These are phyloP conservation scores for Polyodon spathula DNA, from an alignment of 2,113 vertebrate genomes.

Conservation along the genomic window DNA sequence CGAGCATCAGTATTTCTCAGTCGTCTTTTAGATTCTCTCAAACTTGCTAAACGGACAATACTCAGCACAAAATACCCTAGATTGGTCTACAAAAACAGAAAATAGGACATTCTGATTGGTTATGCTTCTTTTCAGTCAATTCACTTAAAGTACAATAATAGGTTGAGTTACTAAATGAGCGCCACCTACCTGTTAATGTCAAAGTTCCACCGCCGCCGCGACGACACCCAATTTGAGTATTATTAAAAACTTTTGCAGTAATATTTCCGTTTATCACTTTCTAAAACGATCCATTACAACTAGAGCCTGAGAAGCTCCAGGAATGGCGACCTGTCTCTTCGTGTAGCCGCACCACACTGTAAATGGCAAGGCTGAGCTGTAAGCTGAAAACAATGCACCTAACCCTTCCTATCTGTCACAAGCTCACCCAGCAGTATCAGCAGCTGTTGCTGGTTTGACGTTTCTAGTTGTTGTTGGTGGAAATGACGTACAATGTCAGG, in stretches of 20 bases:
- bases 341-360: constrained; percentile 8
- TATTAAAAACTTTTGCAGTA: constrained; percentile 27
- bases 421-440: neutral
- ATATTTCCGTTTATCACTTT: constrained; percentile 12
- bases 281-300: constrained; percentile 20
- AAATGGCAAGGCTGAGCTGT: too few relatives aligned
- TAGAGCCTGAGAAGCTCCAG: constrained; percentile 4
- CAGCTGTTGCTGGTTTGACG: constrained; percentile 30
- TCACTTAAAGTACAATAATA: too few relatives aligned
- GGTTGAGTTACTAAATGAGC: neutral
- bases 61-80: too few relatives aligned
- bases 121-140: too few relatives aligned
- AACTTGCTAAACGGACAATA: too few relatives aligned
- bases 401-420: constrained; percentile 11
- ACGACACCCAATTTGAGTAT: constrained; percentile 24
- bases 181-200: constrained; percentile 45
- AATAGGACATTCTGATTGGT: too few relatives aligned
- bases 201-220: constrained; percentile 41
- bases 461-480: constrained; percentile 32
- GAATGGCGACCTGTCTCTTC: neutral
- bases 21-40: too few relatives aligned
- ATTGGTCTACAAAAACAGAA: too few relatives aligned
- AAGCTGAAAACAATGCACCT: neutral
- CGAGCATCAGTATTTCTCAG: too few relatives aligned
- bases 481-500: constrained; percentile 25